phyloP scores from a whole-genome alignment of 2,888 invertebrate genomes.

The Eristalis arbustorum region DNA sequence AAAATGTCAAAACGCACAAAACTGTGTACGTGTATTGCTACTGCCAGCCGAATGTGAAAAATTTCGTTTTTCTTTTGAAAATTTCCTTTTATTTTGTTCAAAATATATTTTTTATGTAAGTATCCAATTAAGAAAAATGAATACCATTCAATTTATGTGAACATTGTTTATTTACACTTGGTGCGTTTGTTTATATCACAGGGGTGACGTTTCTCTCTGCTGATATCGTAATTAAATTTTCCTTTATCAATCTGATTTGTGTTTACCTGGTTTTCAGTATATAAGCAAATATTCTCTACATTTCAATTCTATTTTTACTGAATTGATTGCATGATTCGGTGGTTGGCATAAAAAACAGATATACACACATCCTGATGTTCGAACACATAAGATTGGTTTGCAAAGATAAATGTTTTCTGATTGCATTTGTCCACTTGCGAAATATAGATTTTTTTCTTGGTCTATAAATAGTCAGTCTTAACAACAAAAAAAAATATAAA shows the following conservation, averaged over 20 bases:
- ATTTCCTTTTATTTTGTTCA: conserved; percentile 72
- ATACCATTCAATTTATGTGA: neutral
- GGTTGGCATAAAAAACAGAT: neutral
- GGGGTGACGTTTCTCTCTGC: neutral
- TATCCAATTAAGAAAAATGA: conserved; percentile 23
- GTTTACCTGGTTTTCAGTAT: neutral
- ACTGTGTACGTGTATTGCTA: conserved; percentile 72
- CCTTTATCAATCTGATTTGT: conserved; percentile 11
- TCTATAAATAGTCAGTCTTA: conserved; percentile 9
- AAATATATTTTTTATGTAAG: conserved; percentile 70
- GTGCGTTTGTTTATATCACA: conserved; percentile 26
- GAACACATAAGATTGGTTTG: neutral
- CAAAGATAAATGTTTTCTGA: neutral
- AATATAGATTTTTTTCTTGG: neutral
- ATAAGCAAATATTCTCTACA: conserved; percentile 1
- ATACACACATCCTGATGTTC: neutral
- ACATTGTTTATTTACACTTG: neutral
- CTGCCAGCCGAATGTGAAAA: conserved; percentile 72
- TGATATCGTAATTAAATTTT: conserved; percentile 15
- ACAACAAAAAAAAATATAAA: too few relatives aligned
- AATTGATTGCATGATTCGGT: neutral
- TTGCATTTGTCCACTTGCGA: conserved; percentile 1
- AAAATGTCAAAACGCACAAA: conserved; percentile 67
- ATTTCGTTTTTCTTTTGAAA: conserved; percentile 73
- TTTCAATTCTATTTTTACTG: conserved; percentile 27